Conservation (phyloP, 2,888 invertebrate species). For the Parelbella ahira region DNA sequence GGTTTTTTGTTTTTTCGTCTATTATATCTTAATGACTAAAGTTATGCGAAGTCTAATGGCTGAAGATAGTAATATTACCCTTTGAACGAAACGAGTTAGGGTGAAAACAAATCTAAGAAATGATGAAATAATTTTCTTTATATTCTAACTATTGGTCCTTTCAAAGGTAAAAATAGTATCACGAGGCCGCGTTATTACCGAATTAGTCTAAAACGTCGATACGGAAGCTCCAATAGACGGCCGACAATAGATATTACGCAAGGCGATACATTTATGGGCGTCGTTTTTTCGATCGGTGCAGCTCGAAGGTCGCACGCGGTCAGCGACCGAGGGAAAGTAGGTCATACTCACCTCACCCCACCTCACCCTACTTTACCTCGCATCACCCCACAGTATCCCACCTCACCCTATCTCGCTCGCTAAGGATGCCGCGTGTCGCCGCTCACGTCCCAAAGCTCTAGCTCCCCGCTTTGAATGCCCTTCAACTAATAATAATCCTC, state of each 20-base stretch:
- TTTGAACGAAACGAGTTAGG: too few species aligned
- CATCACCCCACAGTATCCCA: conserved; percentile 30
- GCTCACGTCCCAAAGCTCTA: conserved; percentile 7
- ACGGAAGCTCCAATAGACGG: conserved; percentile 33
- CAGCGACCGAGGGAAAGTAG: conserved; percentile 67
- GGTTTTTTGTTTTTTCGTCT: too few species aligned
- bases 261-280: conserved; percentile 55
- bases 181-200: not conserved
- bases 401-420: conserved; percentile 28
- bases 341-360: conserved; percentile 65
- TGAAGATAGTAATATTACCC: too few species aligned
- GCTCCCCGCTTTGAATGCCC: conserved; percentile 10
- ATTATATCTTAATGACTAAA: too few species aligned
- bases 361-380: conserved; percentile 36
- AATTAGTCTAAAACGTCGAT: conserved; percentile 18
- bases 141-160: too few species aligned
- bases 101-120: too few species aligned
- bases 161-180: too few species aligned
- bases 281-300: conserved; percentile 59
- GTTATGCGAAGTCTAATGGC: too few species aligned
- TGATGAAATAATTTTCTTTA: too few species aligned
- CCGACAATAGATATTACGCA: conserved; percentile 57
- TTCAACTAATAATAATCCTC: conserved; percentile 13
- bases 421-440: conserved; percentile 50
- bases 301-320: conserved; percentile 74